Evolutionary conservation across 2,888 invertebrate genomes (phyloP).

Genomic region (Encarsia formosa): DNA sequence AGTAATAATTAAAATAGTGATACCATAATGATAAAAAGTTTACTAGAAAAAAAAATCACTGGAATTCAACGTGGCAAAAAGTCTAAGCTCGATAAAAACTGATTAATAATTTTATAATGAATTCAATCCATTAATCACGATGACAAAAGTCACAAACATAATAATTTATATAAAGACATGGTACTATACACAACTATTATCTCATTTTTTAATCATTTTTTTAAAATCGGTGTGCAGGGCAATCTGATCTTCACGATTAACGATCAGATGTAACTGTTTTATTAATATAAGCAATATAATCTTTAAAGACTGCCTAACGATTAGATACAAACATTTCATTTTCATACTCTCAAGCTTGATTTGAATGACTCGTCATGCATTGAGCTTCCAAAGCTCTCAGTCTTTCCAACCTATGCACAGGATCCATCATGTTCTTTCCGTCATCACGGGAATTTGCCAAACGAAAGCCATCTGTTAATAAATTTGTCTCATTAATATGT

Average conservation of each 20-base stretch:
- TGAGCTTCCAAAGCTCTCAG: constrained; percentile 44
- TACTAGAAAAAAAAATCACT: constrained; percentile 26
- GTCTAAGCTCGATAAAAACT: constrained; percentile 22
- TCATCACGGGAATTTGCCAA: constrained; percentile 31
- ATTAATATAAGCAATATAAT: constrained; percentile 21
- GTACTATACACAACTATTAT: constrained; percentile 28
- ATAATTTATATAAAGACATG: constrained; percentile 22
- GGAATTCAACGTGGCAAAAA: constrained; percentile 21
- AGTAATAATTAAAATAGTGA: constrained; percentile 18
- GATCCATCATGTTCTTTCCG: constrained; percentile 44
- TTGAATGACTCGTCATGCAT: constrained; percentile 39
- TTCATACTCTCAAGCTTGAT: constrained; percentile 40
- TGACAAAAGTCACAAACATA: constrained; percentile 22
- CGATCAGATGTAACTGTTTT: constrained; percentile 22
- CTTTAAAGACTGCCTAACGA: constrained; percentile 14
- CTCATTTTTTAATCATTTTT: constrained; percentile 18
- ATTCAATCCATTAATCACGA: constrained; percentile 17
- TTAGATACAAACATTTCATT: constrained; percentile 21
- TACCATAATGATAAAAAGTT: constrained; percentile 17
- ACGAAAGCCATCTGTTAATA: constrained; percentile 5
- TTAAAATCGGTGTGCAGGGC: constrained; percentile 6
- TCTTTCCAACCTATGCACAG: constrained; percentile 46
- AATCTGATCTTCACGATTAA: constrained; percentile 12
- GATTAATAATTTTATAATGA: constrained; percentile 12
- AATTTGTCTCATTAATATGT: background rate